These are phyloP conservation scores for Microchirus variegatus DNA, from an alignment of 2,797 vertebrate species.

Conservation along the genomic window DNA sequence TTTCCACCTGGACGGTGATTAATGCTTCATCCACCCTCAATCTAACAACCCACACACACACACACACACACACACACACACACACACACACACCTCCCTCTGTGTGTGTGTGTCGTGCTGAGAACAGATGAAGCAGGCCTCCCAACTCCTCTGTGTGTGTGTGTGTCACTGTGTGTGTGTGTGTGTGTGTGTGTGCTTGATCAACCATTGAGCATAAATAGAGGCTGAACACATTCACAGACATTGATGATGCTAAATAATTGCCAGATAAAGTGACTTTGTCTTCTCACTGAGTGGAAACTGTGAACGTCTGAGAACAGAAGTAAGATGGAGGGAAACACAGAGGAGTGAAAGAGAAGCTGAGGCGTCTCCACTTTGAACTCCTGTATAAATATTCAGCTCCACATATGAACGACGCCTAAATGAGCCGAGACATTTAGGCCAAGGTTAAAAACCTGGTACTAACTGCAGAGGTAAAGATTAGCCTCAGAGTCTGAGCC, in stretches of 20 bases:
- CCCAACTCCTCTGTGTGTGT: conserved; percentile 18
- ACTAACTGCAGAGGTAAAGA: too few species aligned
- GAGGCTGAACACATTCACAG: conserved; percentile 43
- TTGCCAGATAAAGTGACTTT: conserved; percentile 41
- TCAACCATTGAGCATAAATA: conserved; percentile 40
- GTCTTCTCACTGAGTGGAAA: conserved; percentile 40
- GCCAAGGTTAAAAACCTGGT: conserved; percentile 81
- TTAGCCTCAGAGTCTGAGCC: conserved; percentile 66
- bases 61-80: conserved; percentile 56
- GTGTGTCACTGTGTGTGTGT: conserved; percentile 23
- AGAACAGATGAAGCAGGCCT: conserved; percentile 75
- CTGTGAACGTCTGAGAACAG: too few species aligned
- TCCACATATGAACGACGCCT: conserved; percentile 76
- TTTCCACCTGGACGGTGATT: conserved; percentile 93
- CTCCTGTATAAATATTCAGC: conserved; percentile 80
- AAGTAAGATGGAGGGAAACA: too few species aligned
- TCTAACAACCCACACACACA: conserved; percentile 66
- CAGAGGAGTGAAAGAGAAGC: too few species aligned
- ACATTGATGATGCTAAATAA: conserved; percentile 47
- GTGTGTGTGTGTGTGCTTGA: conserved; percentile 33
- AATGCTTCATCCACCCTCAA: conserved; percentile 83
- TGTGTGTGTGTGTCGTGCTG: conserved; percentile 79
- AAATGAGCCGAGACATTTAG: conserved; percentile 74
- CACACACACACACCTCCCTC: conserved; percentile 67
- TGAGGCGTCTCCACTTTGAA: conserved; percentile 80